phyloP scores from a whole-genome alignment of 2,797 vertebrate species.

The Tachyglossus aculeatus region DNA sequence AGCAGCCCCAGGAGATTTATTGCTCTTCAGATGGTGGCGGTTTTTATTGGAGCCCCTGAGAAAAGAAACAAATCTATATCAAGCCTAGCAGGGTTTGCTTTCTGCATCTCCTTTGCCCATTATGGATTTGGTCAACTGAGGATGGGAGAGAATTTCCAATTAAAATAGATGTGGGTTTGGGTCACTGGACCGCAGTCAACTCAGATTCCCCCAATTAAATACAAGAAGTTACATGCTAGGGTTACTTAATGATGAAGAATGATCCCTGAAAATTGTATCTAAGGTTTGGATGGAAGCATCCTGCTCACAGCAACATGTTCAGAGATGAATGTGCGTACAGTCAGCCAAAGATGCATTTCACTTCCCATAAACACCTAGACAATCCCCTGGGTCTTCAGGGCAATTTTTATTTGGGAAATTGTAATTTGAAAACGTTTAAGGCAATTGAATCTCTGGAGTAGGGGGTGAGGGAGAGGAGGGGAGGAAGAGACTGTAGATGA shows the following conservation, averaged over 20 bases:
- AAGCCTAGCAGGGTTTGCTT: neutral
- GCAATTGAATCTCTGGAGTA: neutral
- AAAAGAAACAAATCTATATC: neutral
- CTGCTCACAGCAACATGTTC: neutral
- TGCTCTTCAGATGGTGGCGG: neutral
- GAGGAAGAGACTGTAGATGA: too few species aligned
- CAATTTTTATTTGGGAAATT: neutral
- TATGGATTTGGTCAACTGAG: neutral
- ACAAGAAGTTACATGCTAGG: neutral
- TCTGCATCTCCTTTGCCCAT: neutral
- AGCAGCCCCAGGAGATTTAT: conserved; percentile 12
- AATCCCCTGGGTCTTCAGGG: conserved; percentile 32
- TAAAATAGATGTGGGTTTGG: conserved; percentile 20
- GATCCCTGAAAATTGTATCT: neutral
- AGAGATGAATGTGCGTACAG: conserved; percentile 2
- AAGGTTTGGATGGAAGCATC: neutral
- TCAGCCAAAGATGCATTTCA: conserved; percentile 6
- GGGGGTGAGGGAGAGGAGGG: too few species aligned
- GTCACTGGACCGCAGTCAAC: neutral
- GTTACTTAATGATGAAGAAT: neutral
- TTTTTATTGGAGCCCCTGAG: conserved; percentile 2
- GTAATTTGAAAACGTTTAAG: conserved; percentile 1
- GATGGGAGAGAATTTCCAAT: neutral
- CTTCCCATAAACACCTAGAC: neutral
- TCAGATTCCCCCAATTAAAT: conserved; percentile 2